Percentiles rank a stretch among this genome's conserved stretches.
Conservation (phyloP, 2,113 vertebrate species). For the Egretta garzetta region DNA sequence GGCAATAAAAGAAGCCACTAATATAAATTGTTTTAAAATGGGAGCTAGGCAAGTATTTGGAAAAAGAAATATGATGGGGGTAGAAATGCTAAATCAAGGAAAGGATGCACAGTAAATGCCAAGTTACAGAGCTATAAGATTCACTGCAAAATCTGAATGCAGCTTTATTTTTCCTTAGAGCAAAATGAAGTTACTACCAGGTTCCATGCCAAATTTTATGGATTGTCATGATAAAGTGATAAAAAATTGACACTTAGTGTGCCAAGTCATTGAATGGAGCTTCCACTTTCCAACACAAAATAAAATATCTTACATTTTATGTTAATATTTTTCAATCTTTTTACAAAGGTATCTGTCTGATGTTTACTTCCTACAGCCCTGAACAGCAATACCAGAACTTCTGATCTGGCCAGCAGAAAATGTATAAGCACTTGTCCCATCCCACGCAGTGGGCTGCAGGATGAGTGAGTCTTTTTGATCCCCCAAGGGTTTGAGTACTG, state of each 20-base stretch:
- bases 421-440: not conserved
- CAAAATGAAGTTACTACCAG: constrained; percentile 71
- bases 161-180: constrained; percentile 48
- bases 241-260: constrained; percentile 15
- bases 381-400: not conserved
- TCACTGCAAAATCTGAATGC: constrained; percentile 48
- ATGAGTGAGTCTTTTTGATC: too few species aligned
- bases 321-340: not conserved
- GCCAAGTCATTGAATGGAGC: not conserved
- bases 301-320: not conserved
- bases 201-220: constrained; percentile 32
- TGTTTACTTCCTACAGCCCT: not conserved
- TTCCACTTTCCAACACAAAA: not conserved
- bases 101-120: constrained; percentile 61
- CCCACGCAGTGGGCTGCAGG: too few species aligned
- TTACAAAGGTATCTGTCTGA: not conserved
- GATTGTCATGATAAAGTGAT: constrained; percentile 16
- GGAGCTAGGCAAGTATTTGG: constrained; percentile 61
- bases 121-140: constrained; percentile 41
- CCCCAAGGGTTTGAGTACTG: too few species aligned
- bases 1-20: constrained; percentile 53
- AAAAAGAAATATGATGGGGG: constrained; percentile 48
- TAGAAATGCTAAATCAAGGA: constrained; percentile 64
- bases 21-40: constrained; percentile 69
- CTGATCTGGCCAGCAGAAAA: not conserved